Percentiles rank a stretch among this genome's conserved stretches.
phyloP scores from a whole-genome alignment of 2,888 invertebrate genomes.

The Pyrrhosoma nymphula region DNA sequence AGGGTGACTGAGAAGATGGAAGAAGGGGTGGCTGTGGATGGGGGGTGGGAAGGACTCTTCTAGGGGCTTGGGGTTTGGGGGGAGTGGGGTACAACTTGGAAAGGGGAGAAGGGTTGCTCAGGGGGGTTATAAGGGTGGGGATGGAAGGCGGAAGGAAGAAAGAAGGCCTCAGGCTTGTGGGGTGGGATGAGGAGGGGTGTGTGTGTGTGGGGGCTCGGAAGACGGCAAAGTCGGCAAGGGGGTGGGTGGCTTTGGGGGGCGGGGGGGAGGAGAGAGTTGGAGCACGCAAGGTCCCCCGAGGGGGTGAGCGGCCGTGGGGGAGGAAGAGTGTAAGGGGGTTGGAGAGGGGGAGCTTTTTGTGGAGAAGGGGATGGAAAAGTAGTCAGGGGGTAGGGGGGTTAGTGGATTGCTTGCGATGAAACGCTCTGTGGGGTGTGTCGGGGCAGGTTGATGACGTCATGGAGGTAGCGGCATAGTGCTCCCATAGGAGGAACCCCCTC shows the following conservation, averaged over 20 bases:
- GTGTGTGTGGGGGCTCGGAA: background rate
- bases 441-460: background rate
- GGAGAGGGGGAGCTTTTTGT: background rate
- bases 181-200: background rate
- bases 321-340: background rate
- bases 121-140: background rate
- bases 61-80: too few relatives aligned
- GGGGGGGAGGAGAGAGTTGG: background rate
- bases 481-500: background rate
- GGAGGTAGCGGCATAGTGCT: background rate
- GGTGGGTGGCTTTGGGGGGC: background rate
- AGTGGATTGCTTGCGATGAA: conserved; percentile 38
- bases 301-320: background rate
- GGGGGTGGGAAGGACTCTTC: too few relatives aligned
- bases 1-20: background rate
- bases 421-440: conserved; percentile 33
- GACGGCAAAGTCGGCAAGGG: background rate
- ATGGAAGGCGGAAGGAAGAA: background rate
- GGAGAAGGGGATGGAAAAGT: background rate
- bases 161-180: too few relatives aligned
- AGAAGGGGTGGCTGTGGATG: background rate
- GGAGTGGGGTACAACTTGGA: too few relatives aligned
- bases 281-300: background rate
- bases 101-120: too few relatives aligned
- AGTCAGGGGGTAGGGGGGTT: background rate